phyloP scores from a whole-genome alignment of 2,113 vertebrate genomes.

The Mionectes macconnelli region DNA sequence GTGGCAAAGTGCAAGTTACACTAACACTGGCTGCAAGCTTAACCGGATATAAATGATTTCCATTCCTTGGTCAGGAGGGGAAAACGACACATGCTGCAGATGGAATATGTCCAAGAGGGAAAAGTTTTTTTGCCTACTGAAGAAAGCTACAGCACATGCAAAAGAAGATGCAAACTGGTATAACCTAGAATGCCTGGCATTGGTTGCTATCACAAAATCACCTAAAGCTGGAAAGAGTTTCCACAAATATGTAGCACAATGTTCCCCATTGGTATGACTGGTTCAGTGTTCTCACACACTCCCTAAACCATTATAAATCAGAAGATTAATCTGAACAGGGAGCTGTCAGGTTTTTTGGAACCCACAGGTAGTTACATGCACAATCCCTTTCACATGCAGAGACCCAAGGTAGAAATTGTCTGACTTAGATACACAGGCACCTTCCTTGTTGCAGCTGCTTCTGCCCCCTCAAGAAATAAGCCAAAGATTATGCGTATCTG shows the following conservation, averaged over 20 bases:
- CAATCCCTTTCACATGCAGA: not conserved
- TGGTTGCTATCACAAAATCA: not conserved
- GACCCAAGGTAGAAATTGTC: not conserved
- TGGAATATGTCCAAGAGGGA: not conserved
- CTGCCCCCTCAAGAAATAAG: not conserved
- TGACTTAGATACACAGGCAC: not conserved
- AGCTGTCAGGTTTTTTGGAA: not conserved
- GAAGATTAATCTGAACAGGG: not conserved
- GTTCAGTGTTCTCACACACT: not conserved
- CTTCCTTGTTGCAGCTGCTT: not conserved
- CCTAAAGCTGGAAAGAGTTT: not conserved
- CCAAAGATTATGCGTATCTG: not conserved
- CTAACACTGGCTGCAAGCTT: not conserved
- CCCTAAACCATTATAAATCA: accelerated
- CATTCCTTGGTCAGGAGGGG: not conserved
- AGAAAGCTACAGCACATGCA: not conserved
- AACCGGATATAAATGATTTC: not conserved
- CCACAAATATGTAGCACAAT: accelerated
- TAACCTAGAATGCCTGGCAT: not conserved
- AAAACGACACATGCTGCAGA: not conserved
- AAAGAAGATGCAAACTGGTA: not conserved
- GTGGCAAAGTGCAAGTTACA: not conserved
- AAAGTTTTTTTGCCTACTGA: not conserved
- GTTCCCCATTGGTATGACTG: not conserved
- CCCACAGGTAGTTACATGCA: accelerated